Percentiles rank a stretch among this genome's conserved stretches.
Conservation (phyloP, 2,797 vertebrate species). For the Smutsia temminckii region DNA sequence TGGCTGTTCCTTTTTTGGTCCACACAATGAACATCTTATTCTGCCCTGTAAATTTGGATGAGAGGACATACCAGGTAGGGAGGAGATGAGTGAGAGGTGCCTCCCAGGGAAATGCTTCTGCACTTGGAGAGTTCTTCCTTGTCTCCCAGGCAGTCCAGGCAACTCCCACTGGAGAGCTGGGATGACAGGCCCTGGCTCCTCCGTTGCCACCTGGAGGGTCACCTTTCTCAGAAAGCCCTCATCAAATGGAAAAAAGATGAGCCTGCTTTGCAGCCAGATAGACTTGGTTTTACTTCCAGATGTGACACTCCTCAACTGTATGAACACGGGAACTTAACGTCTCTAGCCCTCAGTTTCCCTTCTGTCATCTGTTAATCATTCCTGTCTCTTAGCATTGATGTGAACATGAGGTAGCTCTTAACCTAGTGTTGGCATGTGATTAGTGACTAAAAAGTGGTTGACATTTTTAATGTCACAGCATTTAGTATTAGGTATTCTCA, state of each 20-base stretch:
- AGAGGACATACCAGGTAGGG: neutral
- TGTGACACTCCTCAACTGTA: neutral
- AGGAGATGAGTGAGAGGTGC: neutral
- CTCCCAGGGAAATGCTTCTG: neutral
- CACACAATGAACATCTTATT: conserved; percentile 49
- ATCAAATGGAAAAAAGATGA: neutral
- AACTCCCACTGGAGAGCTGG: neutral
- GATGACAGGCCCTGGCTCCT: neutral
- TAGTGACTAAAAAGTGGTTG: neutral
- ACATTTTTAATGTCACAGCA: neutral
- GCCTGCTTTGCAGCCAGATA: neutral
- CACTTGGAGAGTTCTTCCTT: neutral
- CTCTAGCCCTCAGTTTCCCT: neutral
- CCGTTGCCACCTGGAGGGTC: neutral
- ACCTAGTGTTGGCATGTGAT: neutral
- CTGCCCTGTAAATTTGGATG: neutral
- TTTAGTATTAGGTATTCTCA: neutral
- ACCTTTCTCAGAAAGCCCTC: neutral
- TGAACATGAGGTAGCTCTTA: neutral
- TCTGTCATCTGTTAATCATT: neutral
- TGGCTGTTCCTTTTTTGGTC: neutral
- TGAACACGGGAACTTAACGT: neutral
- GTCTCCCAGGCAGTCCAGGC: neutral
- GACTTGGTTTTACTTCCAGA: neutral
- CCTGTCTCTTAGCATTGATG: neutral